A percentile compares a stretch with the other conserved stretches of the same genome.
Conservation (phyloP, 2,113 vertebrate species). For the Noctilio leporinus region DNA sequence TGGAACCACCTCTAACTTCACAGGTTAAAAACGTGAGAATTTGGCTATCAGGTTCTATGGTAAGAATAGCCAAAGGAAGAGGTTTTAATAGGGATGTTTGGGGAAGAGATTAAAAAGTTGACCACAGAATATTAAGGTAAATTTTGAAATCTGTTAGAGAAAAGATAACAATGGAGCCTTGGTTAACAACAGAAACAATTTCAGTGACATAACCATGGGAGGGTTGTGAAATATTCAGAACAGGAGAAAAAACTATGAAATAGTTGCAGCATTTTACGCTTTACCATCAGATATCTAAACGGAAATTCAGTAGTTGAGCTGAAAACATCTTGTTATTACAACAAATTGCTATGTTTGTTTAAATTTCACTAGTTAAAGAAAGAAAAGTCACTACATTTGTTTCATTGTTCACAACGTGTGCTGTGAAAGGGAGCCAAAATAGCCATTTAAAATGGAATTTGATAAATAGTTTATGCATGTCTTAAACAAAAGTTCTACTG, state of each 20-base stretch:
- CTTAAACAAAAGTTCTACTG: not conserved
- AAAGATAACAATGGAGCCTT: not conserved
- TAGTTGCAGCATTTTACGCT: not conserved
- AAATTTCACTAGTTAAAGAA: not conserved
- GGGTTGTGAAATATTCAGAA: not conserved
- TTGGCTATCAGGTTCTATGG: not conserved
- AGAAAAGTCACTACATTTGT: not conserved
- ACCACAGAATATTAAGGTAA: not conserved
- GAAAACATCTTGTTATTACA: conserved; percentile 9
- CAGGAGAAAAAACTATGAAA: not conserved
- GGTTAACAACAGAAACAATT: not conserved
- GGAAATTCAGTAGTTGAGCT: not conserved
- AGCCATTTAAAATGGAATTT: conserved; percentile 15
- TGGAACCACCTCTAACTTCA: not conserved
- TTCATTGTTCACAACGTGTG: not conserved
- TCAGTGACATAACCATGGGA: not conserved
- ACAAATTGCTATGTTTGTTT: conserved; percentile 10
- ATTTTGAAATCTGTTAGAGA: not conserved
- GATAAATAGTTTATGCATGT: not conserved
- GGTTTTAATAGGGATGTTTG: not conserved
- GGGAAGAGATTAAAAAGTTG: not conserved
- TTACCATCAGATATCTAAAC: not conserved
- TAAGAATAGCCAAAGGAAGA: not conserved
- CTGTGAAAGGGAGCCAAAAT: conserved; percentile 9
- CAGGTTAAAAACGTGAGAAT: not conserved